Evolutionary conservation across 2,888 invertebrate species (phyloP).

Genomic region (Dimorphilus gyrociliatus): DNA sequence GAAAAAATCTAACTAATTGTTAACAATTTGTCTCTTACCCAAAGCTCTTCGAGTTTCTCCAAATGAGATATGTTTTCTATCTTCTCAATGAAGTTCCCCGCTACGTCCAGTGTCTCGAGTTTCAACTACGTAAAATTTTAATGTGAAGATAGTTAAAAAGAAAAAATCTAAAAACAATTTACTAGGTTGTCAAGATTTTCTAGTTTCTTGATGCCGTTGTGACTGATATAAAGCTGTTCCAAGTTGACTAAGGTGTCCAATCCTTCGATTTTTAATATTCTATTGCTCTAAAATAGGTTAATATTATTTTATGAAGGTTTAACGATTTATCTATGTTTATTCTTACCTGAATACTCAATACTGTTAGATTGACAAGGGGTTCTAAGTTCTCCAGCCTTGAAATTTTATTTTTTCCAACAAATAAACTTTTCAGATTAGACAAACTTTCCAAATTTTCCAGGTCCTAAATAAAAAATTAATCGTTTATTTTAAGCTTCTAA

Average conservation of each 20-base stretch:
- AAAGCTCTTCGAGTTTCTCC: conserved; percentile 69
- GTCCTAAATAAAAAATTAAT: conserved; percentile 41
- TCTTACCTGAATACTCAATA: conserved; percentile 62
- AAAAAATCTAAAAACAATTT: conserved; percentile 15
- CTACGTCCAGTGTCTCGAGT: conserved; percentile 72
- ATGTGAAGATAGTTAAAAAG: too few species aligned
- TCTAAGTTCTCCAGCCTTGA: conserved; percentile 65
- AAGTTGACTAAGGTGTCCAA: conserved; percentile 55
- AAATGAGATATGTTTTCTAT: conserved; percentile 65
- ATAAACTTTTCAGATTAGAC: conserved; percentile 57
- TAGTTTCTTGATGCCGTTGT: conserved; percentile 65
- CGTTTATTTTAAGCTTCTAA: conserved; percentile 2
- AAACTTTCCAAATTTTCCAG: conserved; percentile 71
- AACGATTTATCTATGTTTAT: too few species aligned
- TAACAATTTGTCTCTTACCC: conserved; percentile 53
- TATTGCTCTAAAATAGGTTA: conserved; percentile 51
- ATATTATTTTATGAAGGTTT: background rate
- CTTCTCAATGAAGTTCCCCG: conserved; percentile 62
- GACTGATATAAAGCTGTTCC: conserved; percentile 76
- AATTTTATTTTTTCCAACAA: conserved; percentile 88
- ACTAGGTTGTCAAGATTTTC: conserved; percentile 48
- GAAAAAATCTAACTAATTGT: background rate
- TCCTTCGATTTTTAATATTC: conserved; percentile 70
- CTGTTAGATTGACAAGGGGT: conserved; percentile 51
- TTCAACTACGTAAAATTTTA: conserved; percentile 22